A percentile compares a stretch with the other conserved stretches of the same genome.
These are phyloP conservation scores for Melanocharis versteri DNA, from an alignment of 2,113 vertebrate species.

Conservation along the genomic window DNA sequence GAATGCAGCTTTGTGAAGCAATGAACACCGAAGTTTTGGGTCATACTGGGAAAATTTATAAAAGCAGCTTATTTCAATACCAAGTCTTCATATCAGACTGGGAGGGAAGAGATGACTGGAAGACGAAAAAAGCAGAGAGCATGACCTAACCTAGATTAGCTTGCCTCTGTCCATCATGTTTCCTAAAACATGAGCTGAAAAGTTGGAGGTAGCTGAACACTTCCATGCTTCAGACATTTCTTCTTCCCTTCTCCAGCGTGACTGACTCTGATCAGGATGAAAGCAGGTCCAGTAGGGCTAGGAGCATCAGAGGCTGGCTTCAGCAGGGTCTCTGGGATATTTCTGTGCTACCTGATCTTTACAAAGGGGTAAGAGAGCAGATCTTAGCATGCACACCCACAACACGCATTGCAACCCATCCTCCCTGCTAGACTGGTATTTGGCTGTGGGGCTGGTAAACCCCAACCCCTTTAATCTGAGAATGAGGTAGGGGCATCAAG, in stretches of 20 bases:
- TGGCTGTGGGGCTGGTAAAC: not conserved
- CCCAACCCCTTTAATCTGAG: not conserved
- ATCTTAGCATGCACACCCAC: not conserved
- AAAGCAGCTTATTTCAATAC: not conserved
- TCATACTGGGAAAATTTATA: not conserved
- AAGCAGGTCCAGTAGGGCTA: not conserved
- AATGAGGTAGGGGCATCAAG: not conserved
- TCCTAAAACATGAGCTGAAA: not conserved
- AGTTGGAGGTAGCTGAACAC: not conserved
- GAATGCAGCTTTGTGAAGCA: not conserved
- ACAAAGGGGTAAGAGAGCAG: not conserved
- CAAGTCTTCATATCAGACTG: not conserved
- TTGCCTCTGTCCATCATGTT: not conserved
- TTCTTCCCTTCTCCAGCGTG: accelerated
- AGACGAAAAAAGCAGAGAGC: not conserved
- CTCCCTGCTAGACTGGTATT: not conserved
- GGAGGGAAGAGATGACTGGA: not conserved
- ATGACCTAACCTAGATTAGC: not conserved
- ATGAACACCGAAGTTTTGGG: not conserved
- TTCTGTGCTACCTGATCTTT: not conserved
- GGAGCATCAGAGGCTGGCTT: not conserved
- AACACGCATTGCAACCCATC: not conserved
- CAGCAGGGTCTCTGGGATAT: not conserved
- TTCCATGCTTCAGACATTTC: not conserved
- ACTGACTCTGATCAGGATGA: not conserved